A percentile compares a stretch with the other conserved stretches of the same genome.
Evolutionary conservation across 2,113 vertebrate species (phyloP).

Genomic region (Acanthisitta chloris): DNA sequence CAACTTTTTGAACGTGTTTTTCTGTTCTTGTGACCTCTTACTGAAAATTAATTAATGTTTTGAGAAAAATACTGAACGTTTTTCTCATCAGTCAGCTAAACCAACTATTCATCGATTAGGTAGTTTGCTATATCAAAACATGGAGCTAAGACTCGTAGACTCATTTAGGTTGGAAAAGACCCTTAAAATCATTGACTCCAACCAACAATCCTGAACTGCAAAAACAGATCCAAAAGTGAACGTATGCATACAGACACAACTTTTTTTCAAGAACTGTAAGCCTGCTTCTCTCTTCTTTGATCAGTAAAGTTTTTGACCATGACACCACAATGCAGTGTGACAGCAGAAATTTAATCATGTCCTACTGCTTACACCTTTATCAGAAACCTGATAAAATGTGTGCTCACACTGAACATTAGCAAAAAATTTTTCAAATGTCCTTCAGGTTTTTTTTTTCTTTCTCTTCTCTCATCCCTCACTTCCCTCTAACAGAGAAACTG

Average conservation of each 20-base stretch:
- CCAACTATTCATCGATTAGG: not conserved
- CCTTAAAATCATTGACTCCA: not conserved
- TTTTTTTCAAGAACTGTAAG: not conserved
- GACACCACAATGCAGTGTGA: not conserved
- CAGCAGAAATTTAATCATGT: constrained; percentile 17
- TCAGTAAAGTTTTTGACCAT: not conserved
- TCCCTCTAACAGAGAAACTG: constrained; percentile 32
- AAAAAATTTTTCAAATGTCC: constrained; percentile 66
- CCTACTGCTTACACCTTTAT: constrained; percentile 15
- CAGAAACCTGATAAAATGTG: constrained; percentile 20
- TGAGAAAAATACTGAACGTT: not conserved
- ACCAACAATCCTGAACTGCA: not conserved
- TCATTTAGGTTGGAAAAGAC: not conserved
- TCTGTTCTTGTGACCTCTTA: not conserved
- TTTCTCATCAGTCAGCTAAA: not conserved
- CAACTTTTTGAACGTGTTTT: not conserved
- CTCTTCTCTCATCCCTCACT: not conserved
- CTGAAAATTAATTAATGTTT: not conserved
- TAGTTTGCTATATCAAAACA: not conserved
- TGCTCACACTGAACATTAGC: not conserved
- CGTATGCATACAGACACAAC: not conserved
- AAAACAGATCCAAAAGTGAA: not conserved
- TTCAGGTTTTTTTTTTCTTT: constrained; percentile 48
- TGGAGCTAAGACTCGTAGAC: not conserved
- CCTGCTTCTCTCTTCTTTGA: not conserved